These are phyloP conservation scores for Copsychus sechellarum DNA, from an alignment of 2,113 vertebrate genomes.

Conservation along the genomic window DNA sequence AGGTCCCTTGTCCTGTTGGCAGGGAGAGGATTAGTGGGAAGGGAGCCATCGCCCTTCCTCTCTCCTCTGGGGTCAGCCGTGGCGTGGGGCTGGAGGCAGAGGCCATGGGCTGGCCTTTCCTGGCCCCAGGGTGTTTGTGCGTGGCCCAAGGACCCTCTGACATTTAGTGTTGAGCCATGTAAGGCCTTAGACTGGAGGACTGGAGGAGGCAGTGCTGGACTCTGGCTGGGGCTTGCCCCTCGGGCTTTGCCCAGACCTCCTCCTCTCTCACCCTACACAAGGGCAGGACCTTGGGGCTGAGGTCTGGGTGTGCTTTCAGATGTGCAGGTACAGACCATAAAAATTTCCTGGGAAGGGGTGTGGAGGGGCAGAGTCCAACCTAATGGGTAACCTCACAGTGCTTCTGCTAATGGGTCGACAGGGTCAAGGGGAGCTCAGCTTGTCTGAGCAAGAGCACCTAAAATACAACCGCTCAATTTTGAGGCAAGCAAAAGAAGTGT, in stretches of 20 bases:
- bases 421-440: conserved; percentile 59
- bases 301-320: neutral
- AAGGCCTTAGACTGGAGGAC: neutral
- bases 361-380: conserved; percentile 6
- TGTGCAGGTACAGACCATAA: neutral
- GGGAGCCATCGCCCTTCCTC: neutral
- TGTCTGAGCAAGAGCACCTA: conserved; percentile 39
- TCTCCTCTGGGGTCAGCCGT: neutral
- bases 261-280: neutral
- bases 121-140: neutral
- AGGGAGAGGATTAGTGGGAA: neutral
- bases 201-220: neutral
- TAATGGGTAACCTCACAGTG: conserved; percentile 56
- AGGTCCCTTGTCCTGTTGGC: neutral
- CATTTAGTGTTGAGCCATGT: neutral
- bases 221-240: accelerated
- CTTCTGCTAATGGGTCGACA: neutral
- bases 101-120: neutral
- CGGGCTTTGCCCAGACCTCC: neutral
- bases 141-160: neutral
- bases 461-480: neutral
- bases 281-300: neutral
- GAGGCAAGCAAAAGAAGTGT: neutral
- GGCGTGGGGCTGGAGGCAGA: neutral
- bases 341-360: neutral